Evolutionary conservation across 2,113 vertebrate genomes (phyloP).

Genomic region (Lepisosteus oculatus): DNA sequence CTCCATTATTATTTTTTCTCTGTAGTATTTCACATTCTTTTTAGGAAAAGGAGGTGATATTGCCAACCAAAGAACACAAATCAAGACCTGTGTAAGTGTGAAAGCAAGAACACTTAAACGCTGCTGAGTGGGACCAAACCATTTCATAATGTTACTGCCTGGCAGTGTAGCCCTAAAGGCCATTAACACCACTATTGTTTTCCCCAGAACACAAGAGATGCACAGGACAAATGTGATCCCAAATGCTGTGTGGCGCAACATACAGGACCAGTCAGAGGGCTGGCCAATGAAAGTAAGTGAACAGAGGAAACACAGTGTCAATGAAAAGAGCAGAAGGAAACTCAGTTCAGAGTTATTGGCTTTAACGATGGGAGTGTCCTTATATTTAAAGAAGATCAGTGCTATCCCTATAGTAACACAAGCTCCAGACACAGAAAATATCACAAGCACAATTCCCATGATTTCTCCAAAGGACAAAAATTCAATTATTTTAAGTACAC

Average conservation of each 20-base stretch:
- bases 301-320: slow-evolving; percentile 60
- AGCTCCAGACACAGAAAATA: slow-evolving; percentile 54
- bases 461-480: slow-evolving; percentile 54
- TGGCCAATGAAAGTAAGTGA: slow-evolving; percentile 60
- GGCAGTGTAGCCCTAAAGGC: slow-evolving; percentile 1
- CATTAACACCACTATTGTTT: slow-evolving; percentile 14
- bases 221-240: slow-evolving; percentile 45
- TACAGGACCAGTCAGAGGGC: slow-evolving; percentile 62
- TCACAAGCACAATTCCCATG: slow-evolving; percentile 53
- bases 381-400: slow-evolving; percentile 47
- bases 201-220: slow-evolving; percentile 6
- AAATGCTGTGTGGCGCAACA: slow-evolving; percentile 58
- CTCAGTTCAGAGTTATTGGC: slow-evolving; percentile 69
- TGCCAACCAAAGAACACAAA: not conserved
- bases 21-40: not conserved
- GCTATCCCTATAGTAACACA: slow-evolving; percentile 42
- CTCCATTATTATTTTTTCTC: not conserved
- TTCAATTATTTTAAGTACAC: slow-evolving; percentile 52
- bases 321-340: slow-evolving; percentile 61
- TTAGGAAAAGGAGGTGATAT: not conserved
- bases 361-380: slow-evolving; percentile 54
- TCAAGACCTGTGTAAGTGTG: not conserved
- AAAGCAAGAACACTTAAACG: not conserved
- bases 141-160: not conserved
- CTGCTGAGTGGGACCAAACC: not conserved